phyloP scores from a whole-genome alignment of 2,888 invertebrate genomes.

The Papilio protenor region DNA sequence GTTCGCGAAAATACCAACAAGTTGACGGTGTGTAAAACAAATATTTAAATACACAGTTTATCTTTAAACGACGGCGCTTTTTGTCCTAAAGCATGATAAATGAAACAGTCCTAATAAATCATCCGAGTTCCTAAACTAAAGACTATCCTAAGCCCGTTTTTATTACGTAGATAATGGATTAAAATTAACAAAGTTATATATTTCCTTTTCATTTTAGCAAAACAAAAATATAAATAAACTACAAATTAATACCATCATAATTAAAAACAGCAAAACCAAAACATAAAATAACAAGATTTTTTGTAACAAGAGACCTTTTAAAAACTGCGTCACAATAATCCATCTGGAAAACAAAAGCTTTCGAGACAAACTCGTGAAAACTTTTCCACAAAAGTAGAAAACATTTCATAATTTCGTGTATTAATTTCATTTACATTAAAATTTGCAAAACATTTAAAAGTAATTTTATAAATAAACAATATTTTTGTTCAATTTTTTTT shows the following conservation, averaged over 20 bases:
- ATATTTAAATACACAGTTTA: background rate
- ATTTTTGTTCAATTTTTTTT: no score
- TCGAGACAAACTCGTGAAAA: background rate
- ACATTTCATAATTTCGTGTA: background rate
- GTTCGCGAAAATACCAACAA: background rate
- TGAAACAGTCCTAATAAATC: background rate
- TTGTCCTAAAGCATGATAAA: background rate
- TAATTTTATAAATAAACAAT: no score
- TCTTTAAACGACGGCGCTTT: background rate
- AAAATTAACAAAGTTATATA: no score
- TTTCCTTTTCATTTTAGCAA: no score
- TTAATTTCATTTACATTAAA: background rate
- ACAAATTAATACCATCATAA: no score
- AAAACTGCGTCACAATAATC: constrained; percentile 7
- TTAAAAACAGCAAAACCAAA: no score
- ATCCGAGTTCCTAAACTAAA: background rate
- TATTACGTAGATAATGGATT: background rate
- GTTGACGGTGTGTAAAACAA: background rate
- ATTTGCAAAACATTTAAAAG: no score
- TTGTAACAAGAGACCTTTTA: background rate
- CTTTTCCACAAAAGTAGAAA: constrained; percentile 1
- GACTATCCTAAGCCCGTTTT: background rate
- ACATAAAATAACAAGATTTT: background rate
- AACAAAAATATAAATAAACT: no score
- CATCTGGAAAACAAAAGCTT: constrained; percentile 14